Evolutionary conservation across 2,797 vertebrate species (phyloP).

Genomic region (Podarcis lilfordi): DNA sequence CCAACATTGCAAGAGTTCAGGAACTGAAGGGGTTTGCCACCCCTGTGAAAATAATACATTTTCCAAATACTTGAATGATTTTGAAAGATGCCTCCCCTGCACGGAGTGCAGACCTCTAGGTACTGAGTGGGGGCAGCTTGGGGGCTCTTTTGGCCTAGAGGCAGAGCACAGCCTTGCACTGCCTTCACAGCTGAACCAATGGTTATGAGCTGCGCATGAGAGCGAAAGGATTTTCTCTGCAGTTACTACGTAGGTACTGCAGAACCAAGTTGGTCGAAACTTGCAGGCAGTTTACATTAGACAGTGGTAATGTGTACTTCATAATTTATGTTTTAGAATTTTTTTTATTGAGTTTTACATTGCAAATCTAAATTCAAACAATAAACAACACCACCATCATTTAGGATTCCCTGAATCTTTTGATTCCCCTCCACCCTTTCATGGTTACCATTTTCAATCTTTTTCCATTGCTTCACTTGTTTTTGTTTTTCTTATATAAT

Average conservation of each 20-base stretch:
- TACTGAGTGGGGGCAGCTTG: background rate
- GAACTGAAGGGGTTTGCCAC: fast-evolving
- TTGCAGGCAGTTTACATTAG: background rate
- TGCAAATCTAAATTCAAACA: no score
- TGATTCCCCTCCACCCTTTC: no score
- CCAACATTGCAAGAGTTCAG: fast-evolving
- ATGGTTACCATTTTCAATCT: no score
- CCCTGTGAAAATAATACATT: background rate
- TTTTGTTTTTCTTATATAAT: no score
- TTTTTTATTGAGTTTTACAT: no score
- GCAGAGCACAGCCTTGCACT: background rate
- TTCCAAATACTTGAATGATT: background rate
- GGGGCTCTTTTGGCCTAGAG: no score
- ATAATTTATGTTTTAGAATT: no score
- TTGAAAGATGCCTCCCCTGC: fast-evolving
- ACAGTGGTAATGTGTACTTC: no score
- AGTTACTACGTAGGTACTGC: background rate
- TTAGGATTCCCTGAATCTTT: no score
- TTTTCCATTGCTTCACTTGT: no score
- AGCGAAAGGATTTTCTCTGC: background rate
- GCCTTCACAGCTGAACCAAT: background rate
- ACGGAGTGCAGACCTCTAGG: constrained; percentile 4
- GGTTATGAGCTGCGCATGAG: background rate
- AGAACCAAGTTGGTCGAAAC: background rate
- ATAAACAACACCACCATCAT: no score